Evolutionary conservation across 2,797 vertebrate species (phyloP).

Genomic region (Chrysocyon brachyurus): DNA sequence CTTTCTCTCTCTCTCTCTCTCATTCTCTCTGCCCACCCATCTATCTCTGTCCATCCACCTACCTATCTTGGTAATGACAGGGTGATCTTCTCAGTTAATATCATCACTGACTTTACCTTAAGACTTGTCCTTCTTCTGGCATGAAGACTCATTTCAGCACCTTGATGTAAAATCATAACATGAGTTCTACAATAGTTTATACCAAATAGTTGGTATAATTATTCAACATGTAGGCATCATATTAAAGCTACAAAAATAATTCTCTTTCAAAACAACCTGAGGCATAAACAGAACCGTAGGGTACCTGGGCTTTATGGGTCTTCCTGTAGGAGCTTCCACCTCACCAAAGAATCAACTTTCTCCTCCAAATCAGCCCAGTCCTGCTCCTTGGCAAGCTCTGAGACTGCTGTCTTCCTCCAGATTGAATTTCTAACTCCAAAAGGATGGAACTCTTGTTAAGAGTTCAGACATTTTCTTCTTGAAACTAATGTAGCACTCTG

Average conservation of each 20-base stretch:
- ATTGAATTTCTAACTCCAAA: slow-evolving; percentile 65
- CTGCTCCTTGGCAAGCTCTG: not conserved
- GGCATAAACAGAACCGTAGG: not conserved
- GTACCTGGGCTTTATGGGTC: not conserved
- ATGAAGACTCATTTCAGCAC: not conserved
- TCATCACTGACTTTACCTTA: not conserved
- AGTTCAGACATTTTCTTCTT: not conserved
- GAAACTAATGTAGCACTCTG: not conserved
- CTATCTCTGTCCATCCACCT: not conserved
- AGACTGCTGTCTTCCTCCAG: slow-evolving; percentile 85
- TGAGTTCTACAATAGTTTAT: not conserved
- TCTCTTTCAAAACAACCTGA: not conserved
- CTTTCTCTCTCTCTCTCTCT: not conserved
- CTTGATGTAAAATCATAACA: not conserved
- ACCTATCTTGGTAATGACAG: too few species aligned
- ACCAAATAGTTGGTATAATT: not conserved
- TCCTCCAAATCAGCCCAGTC: not conserved
- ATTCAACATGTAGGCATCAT: not conserved
- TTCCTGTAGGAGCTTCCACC: not conserved
- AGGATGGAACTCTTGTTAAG: slow-evolving; percentile 49
- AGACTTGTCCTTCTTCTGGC: not conserved
- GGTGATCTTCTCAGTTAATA: not conserved
- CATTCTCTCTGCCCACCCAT: not conserved
- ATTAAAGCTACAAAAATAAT: not conserved
- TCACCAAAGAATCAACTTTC: not conserved